Conservation (phyloP, 2,888 invertebrate species). For the Drosophila nigricruria region DNA sequence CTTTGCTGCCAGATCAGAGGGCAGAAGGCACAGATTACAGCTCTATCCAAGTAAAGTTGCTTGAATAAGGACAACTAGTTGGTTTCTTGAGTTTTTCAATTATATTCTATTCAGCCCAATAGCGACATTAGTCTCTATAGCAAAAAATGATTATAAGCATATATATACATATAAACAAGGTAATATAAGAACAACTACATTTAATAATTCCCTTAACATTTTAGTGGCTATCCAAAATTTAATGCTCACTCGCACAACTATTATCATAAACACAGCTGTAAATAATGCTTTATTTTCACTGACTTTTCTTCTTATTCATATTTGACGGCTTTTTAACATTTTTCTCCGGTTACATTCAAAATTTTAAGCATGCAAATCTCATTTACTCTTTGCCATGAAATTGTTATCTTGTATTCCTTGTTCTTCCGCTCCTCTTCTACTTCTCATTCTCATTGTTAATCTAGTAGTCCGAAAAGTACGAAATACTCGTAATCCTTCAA, state of each 20-base stretch:
- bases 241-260: background rate
- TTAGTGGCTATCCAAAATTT: background rate
- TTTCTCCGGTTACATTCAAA: background rate
- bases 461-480: conserved; percentile 11
- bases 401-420: conserved; percentile 1
- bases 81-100: no score
- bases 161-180: no score
- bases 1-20: no score
- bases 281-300: background rate
- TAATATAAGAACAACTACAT: no score
- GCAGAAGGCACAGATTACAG: no score
- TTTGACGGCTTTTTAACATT: background rate
- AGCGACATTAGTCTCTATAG: no score
- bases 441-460: conserved; percentile 25
- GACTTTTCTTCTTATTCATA: background rate
- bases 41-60: no score
- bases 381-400: conserved; percentile 16
- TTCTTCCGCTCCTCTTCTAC: background rate
- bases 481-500: conserved; percentile 34
- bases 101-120: no score
- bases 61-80: no score
- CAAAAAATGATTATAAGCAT: no score
- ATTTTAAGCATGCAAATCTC: conserved; percentile 20
- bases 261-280: background rate
- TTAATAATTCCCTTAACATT: background rate